phyloP scores from a whole-genome alignment of 1,140 invertebrate species.

The Wiebesia pumilae region DNA sequence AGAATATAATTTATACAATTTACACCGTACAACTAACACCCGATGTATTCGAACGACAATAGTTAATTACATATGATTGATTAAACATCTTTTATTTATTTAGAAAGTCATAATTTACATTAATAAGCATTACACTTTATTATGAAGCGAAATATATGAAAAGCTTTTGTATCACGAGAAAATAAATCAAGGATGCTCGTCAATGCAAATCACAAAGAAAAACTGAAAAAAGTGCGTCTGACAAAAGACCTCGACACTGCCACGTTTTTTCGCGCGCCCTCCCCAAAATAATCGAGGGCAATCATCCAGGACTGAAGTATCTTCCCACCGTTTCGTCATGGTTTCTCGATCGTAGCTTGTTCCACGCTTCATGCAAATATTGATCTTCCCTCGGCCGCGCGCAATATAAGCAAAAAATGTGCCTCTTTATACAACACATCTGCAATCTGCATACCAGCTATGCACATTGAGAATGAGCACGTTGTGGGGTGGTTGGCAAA shows the following conservation, averaged over 20 bases:
- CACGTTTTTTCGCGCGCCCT: constrained; percentile 29
- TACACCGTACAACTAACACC: no score
- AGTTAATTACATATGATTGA: background rate
- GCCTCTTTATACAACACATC: constrained; percentile 58
- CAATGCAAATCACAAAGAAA: constrained; percentile 31
- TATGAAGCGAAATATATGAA: background rate
- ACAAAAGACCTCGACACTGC: constrained; percentile 14
- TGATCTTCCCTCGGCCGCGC: constrained; percentile 56
- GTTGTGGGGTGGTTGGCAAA: constrained; percentile 38
- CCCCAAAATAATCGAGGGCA: constrained; percentile 58
- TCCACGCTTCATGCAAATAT: constrained; percentile 69
- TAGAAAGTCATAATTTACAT: background rate
- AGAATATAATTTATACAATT: no score
- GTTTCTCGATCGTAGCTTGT: constrained; percentile 58
- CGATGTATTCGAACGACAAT: no score
- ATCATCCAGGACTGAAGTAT: constrained; percentile 51
- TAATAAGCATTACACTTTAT: background rate
- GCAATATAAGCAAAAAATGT: constrained; percentile 34
- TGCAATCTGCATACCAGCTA: constrained; percentile 60
- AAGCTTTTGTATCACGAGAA: background rate
- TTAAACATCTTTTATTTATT: background rate
- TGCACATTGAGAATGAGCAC: constrained; percentile 17
- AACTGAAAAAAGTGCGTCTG: background rate
- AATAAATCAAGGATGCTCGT: constrained; percentile 33
- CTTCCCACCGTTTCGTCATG: constrained; percentile 66